These are phyloP conservation scores for Heloderma charlesbogerti DNA, from an alignment of 2,113 vertebrate species.

Conservation along the genomic window DNA sequence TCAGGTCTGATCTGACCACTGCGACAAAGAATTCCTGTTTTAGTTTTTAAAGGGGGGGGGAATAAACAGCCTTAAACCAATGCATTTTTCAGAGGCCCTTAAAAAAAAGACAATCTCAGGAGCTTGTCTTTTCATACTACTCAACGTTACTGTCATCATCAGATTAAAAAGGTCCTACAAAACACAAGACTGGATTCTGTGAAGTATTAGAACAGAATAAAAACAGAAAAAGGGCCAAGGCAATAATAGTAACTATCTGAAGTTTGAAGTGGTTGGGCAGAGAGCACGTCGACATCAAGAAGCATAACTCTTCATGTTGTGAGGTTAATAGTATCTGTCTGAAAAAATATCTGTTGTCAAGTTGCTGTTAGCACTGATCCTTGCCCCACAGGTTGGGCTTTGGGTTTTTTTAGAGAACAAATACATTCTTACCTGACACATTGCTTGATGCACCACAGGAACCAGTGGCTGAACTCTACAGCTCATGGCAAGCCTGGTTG, in stretches of 20 bases:
- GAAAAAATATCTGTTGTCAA: neutral
- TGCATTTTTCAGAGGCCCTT: neutral
- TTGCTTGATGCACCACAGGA: neutral
- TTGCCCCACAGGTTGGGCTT: neutral
- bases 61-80: slow-evolving; percentile 11
- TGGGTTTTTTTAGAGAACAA: neutral
- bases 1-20: slow-evolving; percentile 37
- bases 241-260: neutral
- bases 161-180: neutral
- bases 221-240: neutral
- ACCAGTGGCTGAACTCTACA: neutral
- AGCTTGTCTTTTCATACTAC: neutral
- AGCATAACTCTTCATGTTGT: neutral
- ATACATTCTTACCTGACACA: neutral
- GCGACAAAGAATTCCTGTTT: slow-evolving; percentile 38
- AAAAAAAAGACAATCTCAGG: neutral
- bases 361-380: neutral
- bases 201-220: neutral
- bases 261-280: neutral
- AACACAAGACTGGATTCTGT: neutral
- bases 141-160: too few species aligned
- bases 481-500: neutral
- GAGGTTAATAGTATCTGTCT: neutral
- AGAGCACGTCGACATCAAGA: neutral
- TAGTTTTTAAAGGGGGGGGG: neutral